Conservation (phyloP, 2,113 vertebrate genomes). For the Mustelus asterias region DNA sequence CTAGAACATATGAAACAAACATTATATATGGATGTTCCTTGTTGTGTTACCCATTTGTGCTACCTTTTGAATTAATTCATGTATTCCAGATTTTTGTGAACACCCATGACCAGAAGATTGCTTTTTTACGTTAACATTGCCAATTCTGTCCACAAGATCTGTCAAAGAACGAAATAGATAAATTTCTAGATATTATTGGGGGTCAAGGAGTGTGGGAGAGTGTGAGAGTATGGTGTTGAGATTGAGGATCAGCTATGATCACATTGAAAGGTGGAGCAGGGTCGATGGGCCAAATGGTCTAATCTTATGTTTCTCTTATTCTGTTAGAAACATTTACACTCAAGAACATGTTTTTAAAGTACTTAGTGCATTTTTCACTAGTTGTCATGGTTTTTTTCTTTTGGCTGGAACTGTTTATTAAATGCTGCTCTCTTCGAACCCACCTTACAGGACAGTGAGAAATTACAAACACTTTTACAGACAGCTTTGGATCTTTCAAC, state of each 20-base stretch:
- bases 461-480: conserved; percentile 59
- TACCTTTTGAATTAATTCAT: background rate
- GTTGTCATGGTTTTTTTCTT: background rate
- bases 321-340: background rate
- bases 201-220: too few species aligned
- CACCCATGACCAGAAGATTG: background rate
- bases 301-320: background rate
- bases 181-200: too few species aligned
- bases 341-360: background rate
- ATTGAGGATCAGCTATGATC: too few species aligned
- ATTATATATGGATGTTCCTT: background rate
- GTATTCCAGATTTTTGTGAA: background rate
- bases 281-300: too few species aligned
- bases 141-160: background rate
- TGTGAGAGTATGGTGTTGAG: too few species aligned
- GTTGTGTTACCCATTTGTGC: background rate
- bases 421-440: background rate
- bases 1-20: background rate
- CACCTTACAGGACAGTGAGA: conserved; percentile 55
- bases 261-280: too few species aligned
- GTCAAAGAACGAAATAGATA: background rate
- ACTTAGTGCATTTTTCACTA: background rate
- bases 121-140: background rate
- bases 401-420: background rate
- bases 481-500: conserved; percentile 80